Evolutionary conservation across 2,888 invertebrate species (phyloP), one percentile per base, ranked within the genome.

Genomic region (Protonemura montana): DNA sequence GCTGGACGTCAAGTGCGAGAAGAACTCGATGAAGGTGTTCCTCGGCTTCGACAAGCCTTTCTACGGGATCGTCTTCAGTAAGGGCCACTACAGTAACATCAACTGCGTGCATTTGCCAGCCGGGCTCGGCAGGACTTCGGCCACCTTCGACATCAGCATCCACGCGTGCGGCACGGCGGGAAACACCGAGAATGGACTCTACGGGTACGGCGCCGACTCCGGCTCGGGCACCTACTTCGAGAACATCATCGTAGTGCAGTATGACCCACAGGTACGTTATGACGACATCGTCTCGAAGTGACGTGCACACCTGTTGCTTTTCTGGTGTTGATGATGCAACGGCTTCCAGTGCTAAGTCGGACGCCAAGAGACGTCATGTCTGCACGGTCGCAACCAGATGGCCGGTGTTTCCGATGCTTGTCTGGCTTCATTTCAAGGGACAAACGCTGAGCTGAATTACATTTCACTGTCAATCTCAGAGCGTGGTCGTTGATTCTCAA

Each of bases 41-140:
- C 93, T 98, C n/a, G 97, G 97, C 88, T 98, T 98, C 90, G 98
- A 98, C 90, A 97, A 97, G 90, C 98, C 98, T 0, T 98, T 98
- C 93, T 97, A 96, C 89, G 98, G 98, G n/a, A 97, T 98, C 84
- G 97, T 98, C 76, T 98, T 98, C 93, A 97, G 97, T 88, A 98
- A 98, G 91, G 98, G 98, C 0, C 97, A 98, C 91, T 98, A 98
- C 91, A 97, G 97, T 89, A 97, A 98, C 90, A 95, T 96, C 86
- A 97, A 97, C 90, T 98, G 98, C 90, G 97, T 98, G 0, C 97
- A 98, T 91, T 91, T 98, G 87, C 97, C 97, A 7, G 97, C 98
- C 0, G 97, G 97, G 1, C 92, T 97, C 87, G 98, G 98, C 0
- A 94, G 97, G 88, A 95, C 96, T 0, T 95, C 96, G 25, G 96